Evolutionary conservation across 2,888 invertebrate species (phyloP).

Genomic region (Poecilobothrus nobilitatus): DNA sequence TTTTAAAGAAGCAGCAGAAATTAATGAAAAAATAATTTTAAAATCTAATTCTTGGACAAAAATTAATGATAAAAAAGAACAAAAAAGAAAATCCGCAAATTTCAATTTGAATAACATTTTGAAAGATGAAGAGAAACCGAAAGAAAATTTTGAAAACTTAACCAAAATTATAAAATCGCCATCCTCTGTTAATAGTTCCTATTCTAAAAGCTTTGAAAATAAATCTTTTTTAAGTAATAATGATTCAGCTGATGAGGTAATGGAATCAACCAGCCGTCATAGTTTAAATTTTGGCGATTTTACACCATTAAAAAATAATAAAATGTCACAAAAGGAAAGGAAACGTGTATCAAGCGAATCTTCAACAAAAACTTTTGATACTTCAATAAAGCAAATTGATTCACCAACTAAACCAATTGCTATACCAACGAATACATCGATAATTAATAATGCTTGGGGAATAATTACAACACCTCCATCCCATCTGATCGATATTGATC

Average conservation of each 20-base stretch:
- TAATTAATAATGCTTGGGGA: conserved; percentile 34
- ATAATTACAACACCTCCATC: conserved; percentile 20
- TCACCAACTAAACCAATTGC: conserved; percentile 26
- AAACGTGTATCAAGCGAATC: conserved; percentile 47
- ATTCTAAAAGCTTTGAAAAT: conserved; percentile 19
- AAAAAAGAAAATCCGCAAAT: conserved; percentile 32
- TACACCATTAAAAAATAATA: conserved; percentile 28
- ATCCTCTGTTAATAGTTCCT: conserved; percentile 19
- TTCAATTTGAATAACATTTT: conserved; percentile 42
- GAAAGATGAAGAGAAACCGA: conserved; percentile 44
- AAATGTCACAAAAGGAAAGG: conserved; percentile 52
- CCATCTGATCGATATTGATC: neutral
- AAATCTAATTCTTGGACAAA: conserved; percentile 37
- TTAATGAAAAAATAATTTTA: conserved; percentile 23
- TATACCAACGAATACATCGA: conserved; percentile 23
- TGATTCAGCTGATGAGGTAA: neutral
- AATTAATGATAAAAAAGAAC: conserved; percentile 44
- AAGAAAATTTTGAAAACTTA: conserved; percentile 44
- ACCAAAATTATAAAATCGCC: conserved; percentile 19
- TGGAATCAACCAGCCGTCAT: neutral
- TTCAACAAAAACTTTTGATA: conserved; percentile 27
- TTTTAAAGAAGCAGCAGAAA: conserved; percentile 22
- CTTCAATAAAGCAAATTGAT: conserved; percentile 9
- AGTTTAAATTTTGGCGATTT: conserved; percentile 10
- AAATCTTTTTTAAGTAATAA: neutral